Evolutionary conservation across 2,113 vertebrate genomes (phyloP).

Genomic region (Axis porcinus): DNA sequence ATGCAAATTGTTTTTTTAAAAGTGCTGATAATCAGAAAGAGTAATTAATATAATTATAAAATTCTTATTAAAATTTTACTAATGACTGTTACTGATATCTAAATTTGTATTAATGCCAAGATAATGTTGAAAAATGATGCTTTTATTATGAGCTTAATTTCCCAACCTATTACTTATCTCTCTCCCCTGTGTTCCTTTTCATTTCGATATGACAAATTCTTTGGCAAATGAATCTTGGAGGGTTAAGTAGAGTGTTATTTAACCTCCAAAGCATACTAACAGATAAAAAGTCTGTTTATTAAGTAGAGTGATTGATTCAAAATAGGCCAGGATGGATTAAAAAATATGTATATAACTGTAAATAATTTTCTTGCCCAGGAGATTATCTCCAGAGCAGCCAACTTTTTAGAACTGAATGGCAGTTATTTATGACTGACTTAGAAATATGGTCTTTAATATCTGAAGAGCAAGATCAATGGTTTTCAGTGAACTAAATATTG

Average conservation of each 20-base stretch:
- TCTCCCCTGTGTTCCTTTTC: background rate
- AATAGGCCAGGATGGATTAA: background rate
- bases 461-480: background rate
- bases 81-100: background rate
- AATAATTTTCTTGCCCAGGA: background rate
- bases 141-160: slow-evolving; percentile 48
- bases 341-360: background rate
- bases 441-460: background rate
- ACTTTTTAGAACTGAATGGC: background rate
- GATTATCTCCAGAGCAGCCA: background rate
- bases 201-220: background rate
- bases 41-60: background rate
- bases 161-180: background rate
- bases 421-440: background rate
- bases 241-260: background rate
- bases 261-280: background rate
- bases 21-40: background rate
- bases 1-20: background rate
- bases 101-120: slow-evolving; percentile 8
- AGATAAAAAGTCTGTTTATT: background rate
- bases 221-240: background rate
- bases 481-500: background rate
- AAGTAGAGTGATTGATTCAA: background rate
- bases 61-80: slow-evolving; percentile 9
- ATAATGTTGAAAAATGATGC: slow-evolving; percentile 13